A percentile compares a stretch with the other conserved stretches of the same genome.
Conservation (phyloP, 2,113 vertebrate species). For the Lonchura striata region DNA sequence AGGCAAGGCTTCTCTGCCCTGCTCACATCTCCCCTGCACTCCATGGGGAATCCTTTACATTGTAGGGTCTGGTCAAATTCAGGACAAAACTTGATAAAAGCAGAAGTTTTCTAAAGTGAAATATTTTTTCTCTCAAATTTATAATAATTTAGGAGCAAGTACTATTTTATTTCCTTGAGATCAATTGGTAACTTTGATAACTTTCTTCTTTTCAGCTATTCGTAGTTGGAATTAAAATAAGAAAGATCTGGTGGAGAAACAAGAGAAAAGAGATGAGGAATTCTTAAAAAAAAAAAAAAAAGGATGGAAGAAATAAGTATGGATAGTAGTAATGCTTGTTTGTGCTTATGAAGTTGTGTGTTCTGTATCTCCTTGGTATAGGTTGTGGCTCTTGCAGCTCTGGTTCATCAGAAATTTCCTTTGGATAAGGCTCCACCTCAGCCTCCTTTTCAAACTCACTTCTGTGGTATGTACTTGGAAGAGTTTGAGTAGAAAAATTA, state of each 20-base stretch:
- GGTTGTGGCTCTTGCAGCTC: constrained; percentile 88
- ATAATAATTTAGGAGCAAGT: neutral
- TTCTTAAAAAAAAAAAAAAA: neutral
- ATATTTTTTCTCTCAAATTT: neutral
- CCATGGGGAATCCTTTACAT: neutral
- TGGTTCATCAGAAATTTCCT: constrained; percentile 86
- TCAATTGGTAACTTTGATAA: neutral
- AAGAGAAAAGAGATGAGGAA: neutral
- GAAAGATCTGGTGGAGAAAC: neutral
- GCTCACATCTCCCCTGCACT: neutral
- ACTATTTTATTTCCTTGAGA: neutral
- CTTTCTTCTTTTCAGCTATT: neutral
- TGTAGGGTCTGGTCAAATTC: neutral
- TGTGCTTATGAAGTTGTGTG: neutral
- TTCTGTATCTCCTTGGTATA: constrained; percentile 56
- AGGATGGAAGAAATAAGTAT: neutral
- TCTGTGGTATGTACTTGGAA: constrained; percentile 84
- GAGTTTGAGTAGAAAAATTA: neutral
- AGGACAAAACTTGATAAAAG: neutral
- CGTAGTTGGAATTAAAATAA: neutral
- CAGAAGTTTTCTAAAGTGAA: neutral
- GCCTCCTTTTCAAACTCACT: constrained; percentile 90
- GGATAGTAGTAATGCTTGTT: neutral
- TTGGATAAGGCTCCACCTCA: constrained; percentile 91
- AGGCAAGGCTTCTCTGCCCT: neutral